Percentiles rank a stretch among this genome's conserved stretches.
phyloP scores from a whole-genome alignment of 1,140 invertebrate species.

The Drosophila albomicans region DNA sequence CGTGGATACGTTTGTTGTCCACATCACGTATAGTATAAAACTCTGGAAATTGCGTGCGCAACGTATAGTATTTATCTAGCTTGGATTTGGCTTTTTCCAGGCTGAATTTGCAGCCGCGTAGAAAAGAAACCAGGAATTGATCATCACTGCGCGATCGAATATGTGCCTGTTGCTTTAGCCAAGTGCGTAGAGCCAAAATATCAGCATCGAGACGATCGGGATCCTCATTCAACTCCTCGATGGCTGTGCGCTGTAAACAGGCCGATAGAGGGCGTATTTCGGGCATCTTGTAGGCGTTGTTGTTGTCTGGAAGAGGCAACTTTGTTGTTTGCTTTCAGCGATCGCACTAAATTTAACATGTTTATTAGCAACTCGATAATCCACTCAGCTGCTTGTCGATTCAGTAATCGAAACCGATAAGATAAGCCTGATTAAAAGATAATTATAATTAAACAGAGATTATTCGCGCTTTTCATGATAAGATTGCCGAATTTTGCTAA shows the following conservation, averaged over 20 bases:
- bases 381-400: background rate
- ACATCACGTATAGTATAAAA: slow-evolving; percentile 84
- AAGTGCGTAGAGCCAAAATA: slow-evolving; percentile 86
- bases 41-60: slow-evolving; percentile 87
- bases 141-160: slow-evolving; percentile 86
- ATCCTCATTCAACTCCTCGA: slow-evolving; percentile 87
- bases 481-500: background rate
- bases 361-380: slow-evolving; percentile 3
- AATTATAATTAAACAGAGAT: background rate
- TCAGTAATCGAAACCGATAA: slow-evolving; percentile 6
- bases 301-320: background rate
- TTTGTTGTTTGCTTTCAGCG: background rate
- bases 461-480: background rate
- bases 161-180: slow-evolving; percentile 88
- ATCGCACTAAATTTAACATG: slow-evolving; percentile 11
- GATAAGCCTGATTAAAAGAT: background rate
- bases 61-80: slow-evolving; percentile 87
- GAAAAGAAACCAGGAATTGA: slow-evolving; percentile 87
- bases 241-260: slow-evolving; percentile 76
- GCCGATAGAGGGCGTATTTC: slow-evolving; percentile 73
- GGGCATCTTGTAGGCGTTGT: slow-evolving; percentile 25
- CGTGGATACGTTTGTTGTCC: slow-evolving; percentile 33
- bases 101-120: slow-evolving; percentile 89
- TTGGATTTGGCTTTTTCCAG: slow-evolving; percentile 88
- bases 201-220: slow-evolving; percentile 86